These are phyloP conservation scores for Festucalex cinctus DNA, from an alignment of 2,113 vertebrate species.

Conservation along the genomic window DNA sequence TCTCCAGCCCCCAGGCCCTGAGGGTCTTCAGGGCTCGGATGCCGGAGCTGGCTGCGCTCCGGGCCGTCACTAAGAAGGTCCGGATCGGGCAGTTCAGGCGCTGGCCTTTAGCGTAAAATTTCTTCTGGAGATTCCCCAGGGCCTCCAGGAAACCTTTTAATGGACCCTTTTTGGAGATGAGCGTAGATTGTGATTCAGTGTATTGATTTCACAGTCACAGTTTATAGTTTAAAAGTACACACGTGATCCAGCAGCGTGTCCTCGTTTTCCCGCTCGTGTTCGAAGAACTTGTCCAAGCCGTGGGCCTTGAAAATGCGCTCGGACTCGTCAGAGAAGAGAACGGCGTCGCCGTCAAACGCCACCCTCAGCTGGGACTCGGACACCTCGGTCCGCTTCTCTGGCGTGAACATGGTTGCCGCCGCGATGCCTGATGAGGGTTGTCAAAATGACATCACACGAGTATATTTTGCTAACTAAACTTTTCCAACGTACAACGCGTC, in stretches of 20 bases:
- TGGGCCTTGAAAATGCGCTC: slow-evolving; percentile 96
- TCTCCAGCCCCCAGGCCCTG: slow-evolving; percentile 95
- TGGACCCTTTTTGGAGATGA: slow-evolving; percentile 77
- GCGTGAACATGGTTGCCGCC: slow-evolving; percentile 93
- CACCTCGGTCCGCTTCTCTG: slow-evolving; percentile 80
- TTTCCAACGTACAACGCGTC: too few relatives aligned
- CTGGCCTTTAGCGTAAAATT: slow-evolving; percentile 92
- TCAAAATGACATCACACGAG: background rate
- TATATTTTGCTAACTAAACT: too few relatives aligned
- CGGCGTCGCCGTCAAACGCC: slow-evolving; percentile 92
- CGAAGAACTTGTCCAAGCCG: slow-evolving; percentile 93
- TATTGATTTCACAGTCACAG: background rate
- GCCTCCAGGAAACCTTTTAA: slow-evolving; percentile 91
- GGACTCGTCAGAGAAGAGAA: slow-evolving; percentile 96
- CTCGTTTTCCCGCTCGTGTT: slow-evolving; percentile 88
- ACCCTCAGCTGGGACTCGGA: slow-evolving; percentile 89
- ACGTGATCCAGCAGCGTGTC: slow-evolving; percentile 93
- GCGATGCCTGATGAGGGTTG: slow-evolving; percentile 81
- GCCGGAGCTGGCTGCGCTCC: slow-evolving; percentile 93
- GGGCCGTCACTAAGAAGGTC: slow-evolving; percentile 91
- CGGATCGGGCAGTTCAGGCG: slow-evolving; percentile 92
- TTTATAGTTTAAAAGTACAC: slow-evolving; percentile 25
- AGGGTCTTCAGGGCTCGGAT: slow-evolving; percentile 94
- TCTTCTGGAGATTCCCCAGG: slow-evolving; percentile 94
- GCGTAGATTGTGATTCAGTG: background rate